Percentiles rank a stretch among this genome's conserved stretches.
Conservation (phyloP, 2,888 invertebrate species). For the Caenorhabditis angaria region DNA sequence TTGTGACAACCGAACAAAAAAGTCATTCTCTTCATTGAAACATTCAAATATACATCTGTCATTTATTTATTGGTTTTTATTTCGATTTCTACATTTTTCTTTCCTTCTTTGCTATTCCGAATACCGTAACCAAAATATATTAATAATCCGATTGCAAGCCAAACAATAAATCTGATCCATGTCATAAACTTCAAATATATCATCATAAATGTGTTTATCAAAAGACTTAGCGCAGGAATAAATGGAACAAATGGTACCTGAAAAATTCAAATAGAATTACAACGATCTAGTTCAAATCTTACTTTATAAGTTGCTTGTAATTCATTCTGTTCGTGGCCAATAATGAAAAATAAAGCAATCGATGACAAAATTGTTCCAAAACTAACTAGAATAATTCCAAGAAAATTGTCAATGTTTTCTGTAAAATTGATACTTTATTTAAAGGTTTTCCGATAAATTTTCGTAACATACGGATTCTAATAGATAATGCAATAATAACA, state of each 20-base stretch:
- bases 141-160: constrained; percentile 84
- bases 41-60: too few species aligned
- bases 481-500: constrained; percentile 24
- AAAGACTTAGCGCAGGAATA: constrained; percentile 88
- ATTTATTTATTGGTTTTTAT: neutral
- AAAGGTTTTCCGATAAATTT: too few species aligned
- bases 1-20: too few species aligned
- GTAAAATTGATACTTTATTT: too few species aligned
- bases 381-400: too few species aligned
- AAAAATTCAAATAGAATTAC: constrained; percentile 16
- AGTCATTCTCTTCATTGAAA: too few species aligned
- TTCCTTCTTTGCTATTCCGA: constrained; percentile 44
- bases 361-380: constrained; percentile 15
- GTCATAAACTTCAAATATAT: constrained; percentile 88
- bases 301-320: neutral
- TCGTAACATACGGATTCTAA: constrained; percentile 26
- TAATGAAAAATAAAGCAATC: constrained; percentile 17
- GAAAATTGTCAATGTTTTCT: too few species aligned
- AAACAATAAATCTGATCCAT: constrained; percentile 86
- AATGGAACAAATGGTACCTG: constrained; percentile 87
- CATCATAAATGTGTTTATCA: constrained; percentile 91
- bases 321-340: constrained; percentile 38
- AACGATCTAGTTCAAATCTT: constrained; percentile 10
- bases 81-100: neutral
- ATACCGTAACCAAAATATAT: constrained; percentile 48